Evolutionary conservation across 2,797 vertebrate species (phyloP).

Genomic region (Macropus fuliginosus): DNA sequence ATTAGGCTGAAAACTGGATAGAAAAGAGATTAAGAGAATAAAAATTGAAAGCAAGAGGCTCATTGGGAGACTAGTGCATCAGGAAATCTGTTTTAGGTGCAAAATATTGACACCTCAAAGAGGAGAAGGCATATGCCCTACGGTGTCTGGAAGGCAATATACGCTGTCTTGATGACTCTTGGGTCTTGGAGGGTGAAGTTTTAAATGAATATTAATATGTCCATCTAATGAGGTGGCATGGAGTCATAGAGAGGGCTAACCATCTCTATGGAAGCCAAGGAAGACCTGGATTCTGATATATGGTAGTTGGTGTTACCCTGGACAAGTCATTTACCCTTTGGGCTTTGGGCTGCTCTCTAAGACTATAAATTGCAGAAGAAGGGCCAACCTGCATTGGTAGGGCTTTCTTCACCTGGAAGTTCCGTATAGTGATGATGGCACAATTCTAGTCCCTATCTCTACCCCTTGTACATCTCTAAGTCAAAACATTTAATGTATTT

Average conservation of each 20-base stretch:
- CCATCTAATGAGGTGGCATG: not conserved
- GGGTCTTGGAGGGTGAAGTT: not conserved
- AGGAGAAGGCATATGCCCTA: not conserved
- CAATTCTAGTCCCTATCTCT: not conserved
- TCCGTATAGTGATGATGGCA: not conserved
- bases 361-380: not conserved
- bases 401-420: not conserved
- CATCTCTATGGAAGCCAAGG: too few relatives aligned
- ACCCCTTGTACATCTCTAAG: slow-evolving; percentile 23
- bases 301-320: too few relatives aligned
- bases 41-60: not conserved
- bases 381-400: not conserved
- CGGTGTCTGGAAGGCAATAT: slow-evolving; percentile 45
- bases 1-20: not conserved
- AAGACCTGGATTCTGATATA: too few relatives aligned
- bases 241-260: too few relatives aligned
- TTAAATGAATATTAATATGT: not conserved
- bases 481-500: slow-evolving; percentile 40
- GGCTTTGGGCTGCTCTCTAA: not conserved
- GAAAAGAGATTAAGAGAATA: not conserved
- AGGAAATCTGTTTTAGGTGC: slow-evolving; percentile 31
- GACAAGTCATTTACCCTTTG: not conserved
- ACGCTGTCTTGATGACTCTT: not conserved
- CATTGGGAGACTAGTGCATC: not conserved
- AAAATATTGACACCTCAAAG: not conserved